Base-by-base conservation (phyloP, 2,888 invertebrate species). In the Epinotia brunnichana region DNA sequence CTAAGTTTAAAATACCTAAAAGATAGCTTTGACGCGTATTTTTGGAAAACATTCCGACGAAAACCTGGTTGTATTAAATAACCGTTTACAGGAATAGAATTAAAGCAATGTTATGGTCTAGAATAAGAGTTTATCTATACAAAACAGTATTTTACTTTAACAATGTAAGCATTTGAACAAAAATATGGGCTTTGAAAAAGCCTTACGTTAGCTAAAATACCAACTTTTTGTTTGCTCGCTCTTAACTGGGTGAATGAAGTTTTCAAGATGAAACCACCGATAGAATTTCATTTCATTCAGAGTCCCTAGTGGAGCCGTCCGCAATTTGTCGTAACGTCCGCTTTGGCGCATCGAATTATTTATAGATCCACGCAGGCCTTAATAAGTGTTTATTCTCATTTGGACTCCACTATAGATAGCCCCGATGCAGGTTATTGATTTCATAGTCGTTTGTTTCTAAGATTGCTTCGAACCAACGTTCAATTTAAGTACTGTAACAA, bases 381-480 rank as follows among this genome's bases (percentile, higher is more conserved):
- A 77, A 75, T 77, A 76, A 77, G 73, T 77, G 76, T 76, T 75
- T 76, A 74, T 74, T 75, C 74, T 73, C 75, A 77, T 74, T 74
- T 67, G 60, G 39, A 72, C 74, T 57, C 51, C 61, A 69, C 51
- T 73, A 73, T 63, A 69, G 68, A 73, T 69, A 69, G 73, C 56
- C 53, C 41, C 63, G 63, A 73, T 69, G 69, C 73, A 39, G 60
- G 73, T 69, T 73, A 73, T 73, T 73, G 73, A 73, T 73, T 73
- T 73, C 73, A 63, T 73, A 73, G 63, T 73, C 73, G 21, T 73
- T 69, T 73, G 63, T 73, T 73, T 63, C 73, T 39, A 63, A 69
- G 63, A 69, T 69, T 69, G 59, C 63, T 63, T 69, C 54, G 62
- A 56, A 51, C 51, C 54, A 54, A 67, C 67, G 35, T 56, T 48